These are phyloP conservation scores for Spilogale gracilis DNA, from an alignment of 2,113 vertebrate species.

Conservation along the genomic window DNA sequence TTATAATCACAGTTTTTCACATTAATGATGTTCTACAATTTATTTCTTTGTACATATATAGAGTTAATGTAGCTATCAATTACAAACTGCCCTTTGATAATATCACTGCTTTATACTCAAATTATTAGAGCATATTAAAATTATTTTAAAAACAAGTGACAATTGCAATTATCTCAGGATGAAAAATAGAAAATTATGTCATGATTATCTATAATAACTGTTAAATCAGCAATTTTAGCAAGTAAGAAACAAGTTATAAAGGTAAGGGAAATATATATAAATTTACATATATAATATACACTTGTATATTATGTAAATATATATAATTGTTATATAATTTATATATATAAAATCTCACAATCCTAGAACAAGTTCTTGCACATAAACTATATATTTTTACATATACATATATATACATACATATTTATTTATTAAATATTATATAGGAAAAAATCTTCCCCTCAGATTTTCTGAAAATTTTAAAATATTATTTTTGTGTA, in stretches of 20 bases:
- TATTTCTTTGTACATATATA: slow-evolving; percentile 27
- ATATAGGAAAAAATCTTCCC: neutral
- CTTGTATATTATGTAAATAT: neutral
- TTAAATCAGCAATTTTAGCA: slow-evolving; percentile 7
- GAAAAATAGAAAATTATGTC: neutral
- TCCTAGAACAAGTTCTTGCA: neutral
- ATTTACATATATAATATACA: neutral
- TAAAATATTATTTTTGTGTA: slow-evolving; percentile 5
- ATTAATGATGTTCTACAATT: neutral
- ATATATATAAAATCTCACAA: neutral
- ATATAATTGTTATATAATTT: neutral
- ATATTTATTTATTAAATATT: neutral
- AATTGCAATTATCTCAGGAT: slow-evolving; percentile 8
- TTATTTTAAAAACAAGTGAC: neutral
- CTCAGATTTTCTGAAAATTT: slow-evolving; percentile 30
- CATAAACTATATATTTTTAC: neutral
- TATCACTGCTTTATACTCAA: neutral
- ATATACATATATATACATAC: neutral
- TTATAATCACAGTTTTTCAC: neutral
- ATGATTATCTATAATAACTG: neutral
- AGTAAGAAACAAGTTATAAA: neutral
- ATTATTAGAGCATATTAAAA: slow-evolving; percentile 42
- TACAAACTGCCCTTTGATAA: neutral
- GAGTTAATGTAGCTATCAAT: slow-evolving; percentile 13
- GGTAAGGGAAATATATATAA: neutral